Conservation (phyloP, 1,140 invertebrate species). For the Drosophila pandora region DNA sequence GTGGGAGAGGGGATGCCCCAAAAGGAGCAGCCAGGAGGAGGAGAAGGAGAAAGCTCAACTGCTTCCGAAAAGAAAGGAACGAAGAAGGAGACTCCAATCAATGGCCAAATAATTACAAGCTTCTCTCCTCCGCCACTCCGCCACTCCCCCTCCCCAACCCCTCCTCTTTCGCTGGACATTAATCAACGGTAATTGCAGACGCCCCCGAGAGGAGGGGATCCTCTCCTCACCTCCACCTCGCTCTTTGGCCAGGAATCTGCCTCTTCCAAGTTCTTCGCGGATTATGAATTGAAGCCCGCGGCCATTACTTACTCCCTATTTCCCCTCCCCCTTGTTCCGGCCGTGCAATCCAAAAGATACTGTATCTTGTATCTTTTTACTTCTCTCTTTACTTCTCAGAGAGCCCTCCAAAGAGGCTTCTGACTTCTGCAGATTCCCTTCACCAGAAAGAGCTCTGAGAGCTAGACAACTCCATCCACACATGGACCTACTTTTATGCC, state of each 20-base stretch:
- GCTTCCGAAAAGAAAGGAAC: constrained; percentile 7
- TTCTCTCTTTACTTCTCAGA: no score
- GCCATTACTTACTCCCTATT: no score
- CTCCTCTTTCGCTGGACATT: constrained; percentile 26
- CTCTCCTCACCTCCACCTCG: no score
- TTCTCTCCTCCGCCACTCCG: background rate
- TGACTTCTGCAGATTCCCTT: no score
- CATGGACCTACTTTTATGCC: background rate
- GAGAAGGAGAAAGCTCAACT: constrained; percentile 22
- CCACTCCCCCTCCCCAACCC: constrained; percentile 1
- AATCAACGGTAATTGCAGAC: constrained; percentile 33
- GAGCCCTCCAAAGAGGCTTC: no score
- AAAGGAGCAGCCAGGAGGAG: constrained; percentile 3
- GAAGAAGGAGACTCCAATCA: constrained; percentile 35
- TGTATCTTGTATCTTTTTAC: no score
- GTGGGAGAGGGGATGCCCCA: constrained; percentile 8
- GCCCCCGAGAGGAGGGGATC: constrained; percentile 5
- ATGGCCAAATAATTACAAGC: constrained; percentile 51
- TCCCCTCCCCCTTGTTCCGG: background rate
- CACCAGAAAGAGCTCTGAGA: no score
- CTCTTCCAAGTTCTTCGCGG: background rate
- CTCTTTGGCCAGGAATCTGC: background rate
- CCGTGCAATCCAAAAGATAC: constrained; percentile 12
- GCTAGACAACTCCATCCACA: no score
- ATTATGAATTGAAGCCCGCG: constrained; percentile 9